A percentile compares a stretch with the other conserved stretches of the same genome.
These are phyloP conservation scores for Watsonalla binaria DNA, from an alignment of 2,888 invertebrate genomes.

Conservation along the genomic window DNA sequence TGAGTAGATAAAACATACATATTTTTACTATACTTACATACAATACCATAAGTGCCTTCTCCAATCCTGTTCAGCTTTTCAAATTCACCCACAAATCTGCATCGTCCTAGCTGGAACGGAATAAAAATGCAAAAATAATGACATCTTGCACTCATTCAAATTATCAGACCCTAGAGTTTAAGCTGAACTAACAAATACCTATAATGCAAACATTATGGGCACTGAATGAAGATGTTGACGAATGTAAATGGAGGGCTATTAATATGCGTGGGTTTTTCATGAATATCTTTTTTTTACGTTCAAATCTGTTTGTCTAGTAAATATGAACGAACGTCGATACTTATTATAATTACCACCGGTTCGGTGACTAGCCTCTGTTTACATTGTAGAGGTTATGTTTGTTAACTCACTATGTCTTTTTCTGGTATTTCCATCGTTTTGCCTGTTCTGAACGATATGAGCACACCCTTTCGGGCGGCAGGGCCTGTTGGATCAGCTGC, in stretches of 20 bases:
- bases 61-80: constrained; percentile 98
- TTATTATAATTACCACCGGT: too few relatives aligned
- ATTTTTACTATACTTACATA: constrained; percentile 84
- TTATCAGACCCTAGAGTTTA: too few relatives aligned
- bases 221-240: too few relatives aligned
- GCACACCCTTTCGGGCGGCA: constrained; percentile 87
- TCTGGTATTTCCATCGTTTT: constrained; percentile 92
- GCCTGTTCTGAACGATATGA: constrained; percentile 89
- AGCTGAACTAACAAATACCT: too few relatives aligned
- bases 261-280: too few relatives aligned
- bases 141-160: background rate
- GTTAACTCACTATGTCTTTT: constrained; percentile 85
- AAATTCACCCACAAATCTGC: constrained; percentile 96
- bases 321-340: too few relatives aligned
- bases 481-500: constrained; percentile 87
- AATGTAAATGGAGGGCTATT: too few relatives aligned
- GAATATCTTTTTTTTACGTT: too few relatives aligned
- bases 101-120: constrained; percentile 86
- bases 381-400: constrained; percentile 42
- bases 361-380: constrained; percentile 3
- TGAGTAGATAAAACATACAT: too few relatives aligned
- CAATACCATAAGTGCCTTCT: constrained; percentile 99
- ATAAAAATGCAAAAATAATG: constrained; percentile 1
- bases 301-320: too few relatives aligned
- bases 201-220: too few relatives aligned